Conservation (phyloP, 2,113 vertebrate genomes). For the Mobula birostris region DNA sequence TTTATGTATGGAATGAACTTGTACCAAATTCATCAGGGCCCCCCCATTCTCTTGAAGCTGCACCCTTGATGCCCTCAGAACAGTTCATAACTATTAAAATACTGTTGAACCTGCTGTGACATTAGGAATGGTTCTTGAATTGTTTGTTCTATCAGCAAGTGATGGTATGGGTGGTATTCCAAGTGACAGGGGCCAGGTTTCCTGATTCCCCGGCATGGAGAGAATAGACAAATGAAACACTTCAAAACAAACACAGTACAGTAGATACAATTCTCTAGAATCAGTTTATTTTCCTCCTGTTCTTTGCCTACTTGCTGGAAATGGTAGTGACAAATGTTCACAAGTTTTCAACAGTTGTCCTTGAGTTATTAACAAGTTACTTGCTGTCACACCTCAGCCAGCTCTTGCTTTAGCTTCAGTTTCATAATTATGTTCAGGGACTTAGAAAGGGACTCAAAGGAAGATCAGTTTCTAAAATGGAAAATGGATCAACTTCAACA, state of each 20-base stretch:
- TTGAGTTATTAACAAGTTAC: not conserved
- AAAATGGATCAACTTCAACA: not conserved
- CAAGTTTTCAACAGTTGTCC: not conserved
- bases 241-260: not conserved
- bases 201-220: not conserved
- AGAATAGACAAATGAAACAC: not conserved
- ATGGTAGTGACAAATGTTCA: not conserved
- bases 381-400: not conserved
- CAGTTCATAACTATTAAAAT: not conserved
- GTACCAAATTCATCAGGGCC: too few species aligned
- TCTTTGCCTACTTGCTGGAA: not conserved
- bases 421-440: not conserved
- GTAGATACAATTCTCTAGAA: not conserved
- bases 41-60: too few species aligned
- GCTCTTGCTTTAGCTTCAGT: not conserved
- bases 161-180: not conserved
- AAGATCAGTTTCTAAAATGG: not conserved
- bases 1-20: too few species aligned
- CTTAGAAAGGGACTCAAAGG: not conserved
- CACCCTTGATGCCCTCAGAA: not conserved
- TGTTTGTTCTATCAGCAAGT: not conserved
- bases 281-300: constrained; percentile 3
- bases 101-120: not conserved
- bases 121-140: not conserved
- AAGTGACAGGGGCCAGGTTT: not conserved